phyloP scores from a whole-genome alignment of 2,797 vertebrate species.

The Oryzias sinensis region DNA sequence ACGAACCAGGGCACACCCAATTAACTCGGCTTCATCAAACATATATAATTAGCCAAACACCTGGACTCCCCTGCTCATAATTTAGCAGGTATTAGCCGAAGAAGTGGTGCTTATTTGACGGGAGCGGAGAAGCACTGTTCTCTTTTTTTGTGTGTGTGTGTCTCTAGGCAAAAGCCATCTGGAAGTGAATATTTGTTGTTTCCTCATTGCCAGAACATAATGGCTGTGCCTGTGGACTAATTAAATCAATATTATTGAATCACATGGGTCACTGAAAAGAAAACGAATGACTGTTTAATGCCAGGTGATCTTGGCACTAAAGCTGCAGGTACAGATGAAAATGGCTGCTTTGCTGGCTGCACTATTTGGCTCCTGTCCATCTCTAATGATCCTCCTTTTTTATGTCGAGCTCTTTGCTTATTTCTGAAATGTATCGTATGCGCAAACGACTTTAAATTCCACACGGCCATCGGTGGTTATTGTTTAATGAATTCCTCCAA shows the following conservation, averaged over 20 bases:
- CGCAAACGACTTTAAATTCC: conserved; percentile 34
- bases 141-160: conserved; percentile 23
- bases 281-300: conserved; percentile 16
- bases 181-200: conserved; percentile 46
- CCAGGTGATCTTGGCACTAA: conserved; percentile 9
- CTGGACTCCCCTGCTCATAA: conserved; percentile 44
- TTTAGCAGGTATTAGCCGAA: conserved; percentile 41
- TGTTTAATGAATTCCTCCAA: conserved; percentile 54
- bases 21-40: conserved; percentile 50
- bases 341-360: conserved; percentile 7
- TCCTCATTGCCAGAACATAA: conserved; percentile 51
- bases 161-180: conserved; percentile 57
- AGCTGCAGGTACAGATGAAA: conserved; percentile 12
- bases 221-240: conserved; percentile 26
- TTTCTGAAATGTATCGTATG: conserved; percentile 44
- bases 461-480: conserved; percentile 31
- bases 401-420: conserved; percentile 7
- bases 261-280: conserved; percentile 23
- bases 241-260: conserved; percentile 52
- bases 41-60: conserved; percentile 55
- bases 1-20: conserved; percentile 40
- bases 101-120: conserved; percentile 64
- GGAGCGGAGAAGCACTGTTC: conserved; percentile 33
- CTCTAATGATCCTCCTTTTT: conserved; percentile 18
- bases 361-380: conserved; percentile 5